Conservation (phyloP, 37 sponge, comb jelly and placozoan species). For the Hormiphora californensis region DNA sequence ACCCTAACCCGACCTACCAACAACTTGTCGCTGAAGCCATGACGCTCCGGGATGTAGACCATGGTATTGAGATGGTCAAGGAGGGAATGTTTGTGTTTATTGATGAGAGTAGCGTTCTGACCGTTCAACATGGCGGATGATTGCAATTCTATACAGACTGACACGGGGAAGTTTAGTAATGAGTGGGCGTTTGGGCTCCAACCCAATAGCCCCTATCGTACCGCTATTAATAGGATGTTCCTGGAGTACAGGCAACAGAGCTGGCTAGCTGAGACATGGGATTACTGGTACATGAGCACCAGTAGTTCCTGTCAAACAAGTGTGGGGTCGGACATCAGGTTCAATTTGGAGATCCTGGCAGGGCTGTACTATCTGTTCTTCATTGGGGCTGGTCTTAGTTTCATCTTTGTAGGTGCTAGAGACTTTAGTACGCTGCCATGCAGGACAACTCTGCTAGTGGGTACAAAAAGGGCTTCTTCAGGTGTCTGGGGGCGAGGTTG, state of each 20-base stretch:
- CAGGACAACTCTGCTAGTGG: no score
- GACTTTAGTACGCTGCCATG: no score
- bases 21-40: not conserved
- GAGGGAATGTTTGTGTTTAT: not conserved
- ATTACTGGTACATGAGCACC: not conserved
- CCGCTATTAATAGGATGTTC: not conserved
- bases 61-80: not conserved
- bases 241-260: not conserved
- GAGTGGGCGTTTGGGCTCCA: constrained; percentile 10
- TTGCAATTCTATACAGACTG: not conserved
- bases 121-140: not conserved
- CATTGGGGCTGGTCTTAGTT: not conserved
- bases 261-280: not conserved
- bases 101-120: not conserved
- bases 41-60: not conserved
- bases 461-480: no score
- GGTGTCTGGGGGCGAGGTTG: no score
- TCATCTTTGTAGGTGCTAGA: not conserved
- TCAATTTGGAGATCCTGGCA: not conserved
- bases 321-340: not conserved
- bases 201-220: not conserved
- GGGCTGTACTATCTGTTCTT: not conserved
- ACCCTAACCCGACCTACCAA: not conserved
- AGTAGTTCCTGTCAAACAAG: not conserved
- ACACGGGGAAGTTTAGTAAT: not conserved